Conservation (phyloP, 2,113 vertebrate species). For the Hylia prasina region DNA sequence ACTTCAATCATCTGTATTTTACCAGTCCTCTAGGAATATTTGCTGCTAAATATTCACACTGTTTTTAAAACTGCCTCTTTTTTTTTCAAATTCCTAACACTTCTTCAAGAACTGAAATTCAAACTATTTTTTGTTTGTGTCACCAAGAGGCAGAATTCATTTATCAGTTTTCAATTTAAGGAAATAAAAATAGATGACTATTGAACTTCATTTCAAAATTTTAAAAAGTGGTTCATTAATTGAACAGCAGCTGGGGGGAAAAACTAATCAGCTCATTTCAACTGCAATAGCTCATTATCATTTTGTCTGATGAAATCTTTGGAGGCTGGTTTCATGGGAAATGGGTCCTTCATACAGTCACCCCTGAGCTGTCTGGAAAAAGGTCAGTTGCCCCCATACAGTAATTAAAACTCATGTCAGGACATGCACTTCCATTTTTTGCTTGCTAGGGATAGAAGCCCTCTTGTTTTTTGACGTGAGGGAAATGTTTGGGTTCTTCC, state of each 20-base stretch:
- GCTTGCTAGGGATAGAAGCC: neutral
- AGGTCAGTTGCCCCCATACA: neutral
- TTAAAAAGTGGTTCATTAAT: constrained; percentile 61
- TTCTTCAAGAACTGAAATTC: constrained; percentile 26
- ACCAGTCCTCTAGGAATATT: constrained; percentile 40
- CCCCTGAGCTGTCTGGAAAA: neutral
- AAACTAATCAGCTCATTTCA: constrained; percentile 65
- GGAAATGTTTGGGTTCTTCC: neutral
- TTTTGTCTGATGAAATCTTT: constrained; percentile 58
- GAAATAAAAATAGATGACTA: constrained; percentile 63
- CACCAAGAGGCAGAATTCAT: constrained; percentile 21
- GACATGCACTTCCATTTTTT: neutral
- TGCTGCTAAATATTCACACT: constrained; percentile 32
- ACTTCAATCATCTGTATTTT: constrained; percentile 55
- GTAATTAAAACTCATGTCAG: constrained; percentile 16
- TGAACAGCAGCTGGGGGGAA: constrained; percentile 56
- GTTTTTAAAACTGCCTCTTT: neutral
- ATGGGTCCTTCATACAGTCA: neutral
- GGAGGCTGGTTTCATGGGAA: constrained; percentile 39
- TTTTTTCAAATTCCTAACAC: neutral
- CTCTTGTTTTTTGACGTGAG: neutral
- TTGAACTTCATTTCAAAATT: constrained; percentile 53
- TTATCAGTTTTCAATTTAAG: constrained; percentile 57
- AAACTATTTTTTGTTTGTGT: constrained; percentile 56
- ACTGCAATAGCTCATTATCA: constrained; percentile 59